These are phyloP conservation scores for Aleiodes testaceus DNA, from an alignment of 2,888 invertebrate species.

Conservation along the genomic window DNA sequence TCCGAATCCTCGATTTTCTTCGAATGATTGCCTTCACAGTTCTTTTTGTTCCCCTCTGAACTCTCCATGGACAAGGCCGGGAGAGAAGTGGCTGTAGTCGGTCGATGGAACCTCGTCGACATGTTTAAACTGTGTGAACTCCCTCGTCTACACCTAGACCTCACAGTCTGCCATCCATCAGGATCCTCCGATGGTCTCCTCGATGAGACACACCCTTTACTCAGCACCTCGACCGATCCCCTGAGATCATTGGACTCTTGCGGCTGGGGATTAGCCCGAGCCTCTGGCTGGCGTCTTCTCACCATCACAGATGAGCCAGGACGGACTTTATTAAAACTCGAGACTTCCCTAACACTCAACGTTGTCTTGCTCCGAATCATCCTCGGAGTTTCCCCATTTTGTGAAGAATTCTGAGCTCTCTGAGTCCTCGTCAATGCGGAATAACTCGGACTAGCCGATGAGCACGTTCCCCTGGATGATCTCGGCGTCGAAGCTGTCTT, in stretches of 20 bases:
- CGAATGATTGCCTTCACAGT: constrained; percentile 47
- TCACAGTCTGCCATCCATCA: constrained; percentile 94
- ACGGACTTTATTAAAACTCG: constrained; percentile 55
- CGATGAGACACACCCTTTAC: constrained; percentile 61
- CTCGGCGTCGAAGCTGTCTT: constrained; percentile 22
- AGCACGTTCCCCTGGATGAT: constrained; percentile 42
- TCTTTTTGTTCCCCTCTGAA: constrained; percentile 64
- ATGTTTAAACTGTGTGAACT: constrained; percentile 78
- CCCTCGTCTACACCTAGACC: constrained; percentile 80
- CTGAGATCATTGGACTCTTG: constrained; percentile 61
- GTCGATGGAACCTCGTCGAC: constrained; percentile 85
- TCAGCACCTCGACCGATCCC: constrained; percentile 64
- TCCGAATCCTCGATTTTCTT: constrained; percentile 54
- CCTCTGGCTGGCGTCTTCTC: constrained; percentile 58
- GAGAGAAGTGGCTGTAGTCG: constrained; percentile 87
- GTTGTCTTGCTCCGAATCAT: constrained; percentile 68
- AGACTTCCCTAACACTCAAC: constrained; percentile 59
- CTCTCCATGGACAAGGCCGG: constrained; percentile 78
- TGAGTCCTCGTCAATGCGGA: constrained; percentile 72
- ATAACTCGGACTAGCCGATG: constrained; percentile 60
- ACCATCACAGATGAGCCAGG: constrained; percentile 64
- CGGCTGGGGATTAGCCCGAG: neutral
- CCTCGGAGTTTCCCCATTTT: constrained; percentile 57
- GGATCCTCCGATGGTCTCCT: constrained; percentile 67
- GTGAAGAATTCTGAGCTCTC: constrained; percentile 45